Conservation (phyloP, 2,113 vertebrate genomes). For the Corythornis vintsioides region DNA sequence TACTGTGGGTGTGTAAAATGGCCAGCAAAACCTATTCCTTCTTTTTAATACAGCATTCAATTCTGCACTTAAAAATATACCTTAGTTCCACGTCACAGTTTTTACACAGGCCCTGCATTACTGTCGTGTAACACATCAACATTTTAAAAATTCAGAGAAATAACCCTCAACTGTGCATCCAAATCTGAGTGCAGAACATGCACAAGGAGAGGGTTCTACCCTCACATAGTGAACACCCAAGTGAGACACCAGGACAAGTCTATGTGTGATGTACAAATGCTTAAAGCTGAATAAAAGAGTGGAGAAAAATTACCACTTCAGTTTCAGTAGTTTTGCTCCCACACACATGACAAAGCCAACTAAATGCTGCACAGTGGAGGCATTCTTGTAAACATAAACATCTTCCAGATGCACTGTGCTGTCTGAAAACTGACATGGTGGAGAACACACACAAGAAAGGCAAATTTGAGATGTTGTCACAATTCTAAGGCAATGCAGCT, state of each 20-base stretch:
- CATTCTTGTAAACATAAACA: conserved; percentile 33
- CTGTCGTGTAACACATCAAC: neutral
- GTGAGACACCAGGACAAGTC: neutral
- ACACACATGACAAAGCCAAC: conserved; percentile 58
- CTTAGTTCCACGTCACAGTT: neutral
- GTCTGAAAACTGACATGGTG: neutral
- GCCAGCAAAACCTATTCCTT: accelerated
- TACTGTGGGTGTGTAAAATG: neutral
- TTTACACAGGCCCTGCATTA: neutral
- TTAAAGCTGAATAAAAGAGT: neutral
- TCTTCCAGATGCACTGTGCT: neutral
- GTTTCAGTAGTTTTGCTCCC: conserved; percentile 34
- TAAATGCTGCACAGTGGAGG: neutral
- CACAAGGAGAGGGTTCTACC: neutral
- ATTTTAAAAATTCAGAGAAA: neutral
- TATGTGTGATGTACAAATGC: neutral
- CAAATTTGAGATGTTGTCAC: neutral
- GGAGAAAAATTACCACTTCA: neutral
- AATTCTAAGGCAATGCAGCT: neutral
- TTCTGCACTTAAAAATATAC: neutral
- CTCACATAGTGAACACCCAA: accelerated
- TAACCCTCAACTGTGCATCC: neutral
- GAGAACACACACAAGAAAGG: neutral
- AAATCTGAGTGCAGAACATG: neutral
- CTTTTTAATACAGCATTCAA: neutral